Conservation (phyloP, 2,113 vertebrate genomes). For the Mirza zaza region DNA sequence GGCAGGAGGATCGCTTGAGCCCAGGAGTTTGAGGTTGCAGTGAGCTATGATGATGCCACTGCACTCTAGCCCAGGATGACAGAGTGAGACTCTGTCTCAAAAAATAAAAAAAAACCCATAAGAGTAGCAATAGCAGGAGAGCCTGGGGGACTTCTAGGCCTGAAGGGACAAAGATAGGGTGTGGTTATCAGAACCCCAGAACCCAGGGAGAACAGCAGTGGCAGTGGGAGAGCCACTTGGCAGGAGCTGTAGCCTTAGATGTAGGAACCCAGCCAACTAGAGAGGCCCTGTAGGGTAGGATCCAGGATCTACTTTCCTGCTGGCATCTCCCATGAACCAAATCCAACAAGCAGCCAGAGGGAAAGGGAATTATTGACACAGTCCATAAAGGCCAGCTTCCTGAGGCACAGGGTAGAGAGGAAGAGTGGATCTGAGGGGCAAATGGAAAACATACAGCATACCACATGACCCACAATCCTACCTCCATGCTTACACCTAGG, state of each 20-base stretch:
- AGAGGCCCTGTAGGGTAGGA: not conserved
- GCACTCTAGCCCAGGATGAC: no score
- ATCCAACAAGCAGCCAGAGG: not conserved
- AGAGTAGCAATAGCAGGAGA: not conserved
- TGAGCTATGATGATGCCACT: no score
- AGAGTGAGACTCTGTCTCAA: no score
- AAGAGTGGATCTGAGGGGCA: not conserved
- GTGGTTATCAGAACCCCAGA: not conserved
- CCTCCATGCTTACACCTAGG: not conserved
- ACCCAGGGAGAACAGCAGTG: not conserved
- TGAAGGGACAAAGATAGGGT: not conserved
- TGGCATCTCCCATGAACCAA: not conserved
- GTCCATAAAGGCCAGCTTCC: not conserved
- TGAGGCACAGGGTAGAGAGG: not conserved
- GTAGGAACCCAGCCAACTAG: not conserved
- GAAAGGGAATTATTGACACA: not conserved
- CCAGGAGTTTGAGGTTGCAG: no score
- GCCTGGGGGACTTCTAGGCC: not conserved
- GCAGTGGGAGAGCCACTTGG: not conserved
- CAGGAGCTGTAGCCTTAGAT: not conserved
- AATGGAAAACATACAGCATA: not conserved
- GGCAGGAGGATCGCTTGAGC: no score
- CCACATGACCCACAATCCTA: not conserved
- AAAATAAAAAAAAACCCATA: no score
- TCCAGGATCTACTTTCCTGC: not conserved